phyloP scores from a whole-genome alignment of 2,113 vertebrate genomes.

The Microcebus tavaratra region DNA sequence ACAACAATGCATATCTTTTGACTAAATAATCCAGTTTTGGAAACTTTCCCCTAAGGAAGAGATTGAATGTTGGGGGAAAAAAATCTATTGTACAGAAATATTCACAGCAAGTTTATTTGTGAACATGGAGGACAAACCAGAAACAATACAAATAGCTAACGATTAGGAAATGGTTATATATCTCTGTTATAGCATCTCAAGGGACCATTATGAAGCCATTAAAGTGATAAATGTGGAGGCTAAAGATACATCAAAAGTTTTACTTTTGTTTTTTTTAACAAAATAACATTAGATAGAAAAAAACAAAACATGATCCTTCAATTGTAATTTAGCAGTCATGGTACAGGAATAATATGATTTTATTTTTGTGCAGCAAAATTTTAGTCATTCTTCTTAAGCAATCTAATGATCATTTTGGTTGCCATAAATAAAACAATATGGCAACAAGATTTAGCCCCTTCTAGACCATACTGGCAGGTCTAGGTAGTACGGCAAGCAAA shows the following conservation, averaged over 20 bases:
- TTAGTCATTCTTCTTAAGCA: conserved; percentile 51
- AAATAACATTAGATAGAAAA: conserved; percentile 51
- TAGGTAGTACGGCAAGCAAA: neutral
- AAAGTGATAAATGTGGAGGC: conserved; percentile 60
- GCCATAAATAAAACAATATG: conserved; percentile 26
- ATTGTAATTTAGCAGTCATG: conserved; percentile 37
- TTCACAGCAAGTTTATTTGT: conserved; percentile 57
- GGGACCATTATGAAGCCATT: conserved; percentile 43
- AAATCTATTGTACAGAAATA: conserved; percentile 31
- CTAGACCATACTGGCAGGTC: neutral
- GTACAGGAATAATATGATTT: conserved; percentile 58
- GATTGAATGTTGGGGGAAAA: conserved; percentile 41
- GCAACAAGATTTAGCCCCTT: neutral
- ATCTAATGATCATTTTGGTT: conserved; percentile 47
- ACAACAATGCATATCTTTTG: neutral
- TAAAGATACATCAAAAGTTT: conserved; percentile 57
- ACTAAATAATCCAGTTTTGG: conserved; percentile 44
- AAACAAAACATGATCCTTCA: conserved; percentile 53
- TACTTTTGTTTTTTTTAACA: neutral
- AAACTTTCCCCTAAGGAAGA: conserved; percentile 54
- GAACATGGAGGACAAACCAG: conserved; percentile 44
- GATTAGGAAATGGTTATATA: conserved; percentile 51
- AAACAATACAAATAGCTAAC: conserved; percentile 57
- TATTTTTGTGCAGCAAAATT: conserved; percentile 46
- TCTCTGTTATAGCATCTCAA: conserved; percentile 31